Conservation (phyloP, 64 coral and sea anemone genomes). For the Stichodactyla mertensii region DNA sequence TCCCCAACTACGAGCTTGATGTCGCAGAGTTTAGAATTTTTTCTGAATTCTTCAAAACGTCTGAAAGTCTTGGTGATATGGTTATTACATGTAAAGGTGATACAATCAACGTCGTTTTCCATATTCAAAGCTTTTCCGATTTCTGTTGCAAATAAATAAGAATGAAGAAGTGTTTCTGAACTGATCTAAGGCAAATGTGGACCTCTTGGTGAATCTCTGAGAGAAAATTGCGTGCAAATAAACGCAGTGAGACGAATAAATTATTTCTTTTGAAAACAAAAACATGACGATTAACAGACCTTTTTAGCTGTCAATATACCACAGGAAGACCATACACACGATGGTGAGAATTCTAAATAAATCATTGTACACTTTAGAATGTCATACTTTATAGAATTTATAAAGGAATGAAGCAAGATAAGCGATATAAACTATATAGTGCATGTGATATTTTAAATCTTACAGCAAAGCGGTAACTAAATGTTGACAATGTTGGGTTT, state of each 20-base stretch:
- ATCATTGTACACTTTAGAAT: too few species aligned
- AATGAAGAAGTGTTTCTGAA: neutral
- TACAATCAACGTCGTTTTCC: constrained; percentile 58
- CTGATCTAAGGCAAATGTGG: neutral
- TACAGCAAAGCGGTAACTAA: too few species aligned
- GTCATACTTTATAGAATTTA: neutral
- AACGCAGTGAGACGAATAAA: neutral
- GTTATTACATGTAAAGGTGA: constrained; percentile 56
- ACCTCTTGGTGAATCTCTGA: neutral
- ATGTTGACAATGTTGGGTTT: neutral
- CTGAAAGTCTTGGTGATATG: constrained; percentile 68
- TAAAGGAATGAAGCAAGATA: neutral
- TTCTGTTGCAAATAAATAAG: neutral
- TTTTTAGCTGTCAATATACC: neutral
- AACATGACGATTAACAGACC: neutral
- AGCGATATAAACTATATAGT: neutral
- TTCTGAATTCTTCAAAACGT: constrained; percentile 81
- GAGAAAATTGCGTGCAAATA: neutral
- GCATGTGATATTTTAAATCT: neutral
- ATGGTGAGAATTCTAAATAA: too few species aligned
- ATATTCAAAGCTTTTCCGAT: constrained; percentile 25
- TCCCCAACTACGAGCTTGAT: constrained; percentile 83
- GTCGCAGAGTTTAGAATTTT: constrained; percentile 86
- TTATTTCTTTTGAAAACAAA: neutral
- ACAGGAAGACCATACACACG: neutral